phyloP scores from a whole-genome alignment of 2,113 vertebrate genomes.

The Heterocephalus glaber region DNA sequence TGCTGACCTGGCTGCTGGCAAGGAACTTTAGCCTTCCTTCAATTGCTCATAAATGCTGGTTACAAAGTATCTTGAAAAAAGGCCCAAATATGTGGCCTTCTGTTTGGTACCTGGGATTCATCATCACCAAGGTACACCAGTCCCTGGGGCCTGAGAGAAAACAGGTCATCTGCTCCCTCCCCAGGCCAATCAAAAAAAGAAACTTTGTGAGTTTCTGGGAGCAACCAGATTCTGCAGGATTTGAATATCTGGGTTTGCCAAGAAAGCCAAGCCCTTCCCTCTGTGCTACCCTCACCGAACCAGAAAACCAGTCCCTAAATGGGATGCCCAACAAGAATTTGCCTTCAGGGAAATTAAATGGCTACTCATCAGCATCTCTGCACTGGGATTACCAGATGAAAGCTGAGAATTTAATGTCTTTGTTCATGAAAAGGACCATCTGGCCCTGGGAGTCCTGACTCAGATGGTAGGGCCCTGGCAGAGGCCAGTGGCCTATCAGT shows the following conservation, averaged over 20 bases:
- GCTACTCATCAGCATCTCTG: not conserved
- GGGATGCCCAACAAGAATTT: not conserved
- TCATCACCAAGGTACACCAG: not conserved
- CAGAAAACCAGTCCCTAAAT: not conserved
- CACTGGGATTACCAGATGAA: not conserved
- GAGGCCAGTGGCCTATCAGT: not conserved
- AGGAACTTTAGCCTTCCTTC: too few species aligned
- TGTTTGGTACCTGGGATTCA: not conserved
- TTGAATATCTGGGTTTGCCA: not conserved
- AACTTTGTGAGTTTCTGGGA: not conserved
- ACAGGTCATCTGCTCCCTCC: not conserved
- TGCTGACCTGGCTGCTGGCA: too few species aligned
- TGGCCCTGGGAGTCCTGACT: not conserved
- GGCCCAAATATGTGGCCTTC: not conserved
- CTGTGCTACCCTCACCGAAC: not conserved
- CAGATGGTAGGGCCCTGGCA: not conserved
- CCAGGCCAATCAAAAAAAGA: not conserved
- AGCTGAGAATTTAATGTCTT: not conserved
- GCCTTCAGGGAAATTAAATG: not conserved
- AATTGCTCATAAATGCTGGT: too few species aligned
- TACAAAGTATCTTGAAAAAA: not conserved
- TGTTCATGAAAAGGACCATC: not conserved
- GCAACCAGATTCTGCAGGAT: not conserved
- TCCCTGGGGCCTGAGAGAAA: not conserved
- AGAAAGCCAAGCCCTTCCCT: not conserved